phyloP scores from a whole-genome alignment of 2,888 invertebrate species.

The Buathra laborator region DNA sequence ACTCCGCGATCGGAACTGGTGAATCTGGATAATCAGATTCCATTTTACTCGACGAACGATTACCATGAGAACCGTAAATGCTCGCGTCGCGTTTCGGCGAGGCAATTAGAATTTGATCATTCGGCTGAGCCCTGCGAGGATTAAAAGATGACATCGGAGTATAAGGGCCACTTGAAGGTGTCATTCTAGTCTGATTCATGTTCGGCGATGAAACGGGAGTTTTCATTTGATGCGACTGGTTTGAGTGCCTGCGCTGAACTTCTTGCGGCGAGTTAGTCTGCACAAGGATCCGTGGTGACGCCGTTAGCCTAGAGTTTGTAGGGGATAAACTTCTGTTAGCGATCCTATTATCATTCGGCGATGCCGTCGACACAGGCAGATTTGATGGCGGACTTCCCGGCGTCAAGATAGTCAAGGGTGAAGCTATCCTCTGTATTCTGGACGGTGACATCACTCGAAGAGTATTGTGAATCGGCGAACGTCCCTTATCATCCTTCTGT shows the following conservation, averaged over 20 bases:
- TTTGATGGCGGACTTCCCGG: constrained; percentile 50
- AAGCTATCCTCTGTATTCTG: constrained; percentile 68
- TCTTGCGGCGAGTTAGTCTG: constrained; percentile 50
- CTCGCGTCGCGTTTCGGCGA: constrained; percentile 80
- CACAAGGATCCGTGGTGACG: constrained; percentile 57
- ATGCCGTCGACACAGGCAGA: constrained; percentile 18
- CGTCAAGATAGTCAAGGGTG: constrained; percentile 72
- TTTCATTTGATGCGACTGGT: constrained; percentile 50
- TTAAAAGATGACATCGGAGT: constrained; percentile 57
- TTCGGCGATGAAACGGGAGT: constrained; percentile 67
- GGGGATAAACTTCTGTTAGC: constrained; percentile 53
- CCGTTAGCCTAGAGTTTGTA: constrained; percentile 4
- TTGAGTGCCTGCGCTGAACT: constrained; percentile 20
- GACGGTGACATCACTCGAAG: constrained; percentile 58
- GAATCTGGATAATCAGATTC: constrained; percentile 75
- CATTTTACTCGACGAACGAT: constrained; percentile 69
- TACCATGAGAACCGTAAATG: constrained; percentile 73
- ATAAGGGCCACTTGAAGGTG: constrained; percentile 46
- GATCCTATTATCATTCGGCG: constrained; percentile 21
- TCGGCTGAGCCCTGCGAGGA: constrained; percentile 78
- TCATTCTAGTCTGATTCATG: constrained; percentile 54
- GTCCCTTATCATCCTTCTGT: constrained; percentile 54
- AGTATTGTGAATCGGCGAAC: constrained; percentile 52
- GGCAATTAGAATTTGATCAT: constrained; percentile 82
- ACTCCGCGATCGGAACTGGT: constrained; percentile 78